Evolutionary conservation across 1,140 invertebrate genomes (phyloP).

Genomic region (Saccostrea cuccullata): DNA sequence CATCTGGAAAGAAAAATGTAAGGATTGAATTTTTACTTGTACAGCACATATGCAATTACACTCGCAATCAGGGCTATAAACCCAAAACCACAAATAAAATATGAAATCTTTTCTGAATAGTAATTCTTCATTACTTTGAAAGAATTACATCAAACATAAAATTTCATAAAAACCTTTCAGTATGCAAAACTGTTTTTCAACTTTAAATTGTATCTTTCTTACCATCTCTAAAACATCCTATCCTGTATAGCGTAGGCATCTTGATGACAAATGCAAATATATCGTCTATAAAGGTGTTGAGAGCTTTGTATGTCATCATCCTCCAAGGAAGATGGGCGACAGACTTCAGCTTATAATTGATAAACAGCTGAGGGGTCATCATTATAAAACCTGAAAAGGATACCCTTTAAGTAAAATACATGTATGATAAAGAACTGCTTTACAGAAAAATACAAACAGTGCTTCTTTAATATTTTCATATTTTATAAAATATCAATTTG

Average conservation of each 20-base stretch:
- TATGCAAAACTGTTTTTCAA: not conserved
- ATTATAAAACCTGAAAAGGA: constrained; percentile 92
- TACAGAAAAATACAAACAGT: not conserved
- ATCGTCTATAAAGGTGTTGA: constrained; percentile 99
- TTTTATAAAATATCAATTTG: too few species aligned
- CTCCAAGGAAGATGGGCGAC: constrained; percentile 99
- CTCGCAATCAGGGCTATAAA: too few species aligned
- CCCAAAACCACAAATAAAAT: too few species aligned
- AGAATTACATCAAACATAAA: not conserved
- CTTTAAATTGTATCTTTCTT: constrained; percentile 65
- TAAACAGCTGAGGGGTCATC: constrained; percentile 99
- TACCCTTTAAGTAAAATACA: not conserved
- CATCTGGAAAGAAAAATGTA: constrained; percentile 84
- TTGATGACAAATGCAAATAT: constrained; percentile 99
- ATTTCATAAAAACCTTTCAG: not conserved
- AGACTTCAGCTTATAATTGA: constrained; percentile 99
- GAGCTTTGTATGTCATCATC: constrained; percentile 99
- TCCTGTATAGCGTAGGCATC: constrained; percentile 97
- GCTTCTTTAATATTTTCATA: too few species aligned
- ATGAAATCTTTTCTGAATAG: too few species aligned
- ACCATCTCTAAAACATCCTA: constrained; percentile 97
- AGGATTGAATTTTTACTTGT: not conserved
- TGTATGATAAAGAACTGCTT: not conserved
- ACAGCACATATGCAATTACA: too few species aligned
- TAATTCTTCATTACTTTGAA: too few species aligned